Evolutionary conservation across 2,797 vertebrate species (phyloP), one percentile per base, ranked within the genome.

Genomic region (Catamblyrhynchus diadema): DNA sequence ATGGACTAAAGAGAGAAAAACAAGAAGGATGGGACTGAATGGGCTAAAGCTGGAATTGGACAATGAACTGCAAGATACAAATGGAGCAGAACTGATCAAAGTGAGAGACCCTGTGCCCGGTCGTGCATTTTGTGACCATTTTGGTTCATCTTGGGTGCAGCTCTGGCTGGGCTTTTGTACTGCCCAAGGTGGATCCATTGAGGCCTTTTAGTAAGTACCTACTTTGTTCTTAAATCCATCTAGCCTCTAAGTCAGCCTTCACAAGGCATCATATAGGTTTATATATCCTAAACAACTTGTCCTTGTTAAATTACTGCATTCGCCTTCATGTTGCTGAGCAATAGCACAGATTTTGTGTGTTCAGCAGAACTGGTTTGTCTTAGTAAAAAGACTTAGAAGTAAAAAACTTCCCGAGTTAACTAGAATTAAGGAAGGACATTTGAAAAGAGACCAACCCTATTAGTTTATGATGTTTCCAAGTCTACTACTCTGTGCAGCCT

Each of bases 41-140:
- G 8, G 8, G 8, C 32, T 22, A n/a, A 33, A 24, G 54, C n/a
- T 56, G 14, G 3, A 33, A 33, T 11, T 4, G n/a, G n/a, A 56
- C n/a, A 56, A 33, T 56, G 0, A 24, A 33, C 22, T 56, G 1
- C n/a, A 57, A 57, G 1, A 4, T 57, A n/a, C 14, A 17, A 17
- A 57, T 24, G n/a, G n/a, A 24, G 14, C 23, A 57, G n/a, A 35
- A 12, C 33, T 57, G 7, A 35, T 17, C 7, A 8, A 2, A 25
- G 54, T 4, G 33, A 17, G 9, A 35, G n/a, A 13, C 20, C 53
- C 8, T 1, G 6, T 14, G 53, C 4, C 0, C 3, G 0, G 8
- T 10, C 4, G 13, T n/a, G 9, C 33, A 18, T 57, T 57, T 25
- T 57, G 33, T 3, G 33, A 24, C 33, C 33, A 24, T 57, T 57